These are phyloP conservation scores for Scomberomorus guttatus DNA, from an alignment of 2,797 vertebrate species.

Conservation along the genomic window DNA sequence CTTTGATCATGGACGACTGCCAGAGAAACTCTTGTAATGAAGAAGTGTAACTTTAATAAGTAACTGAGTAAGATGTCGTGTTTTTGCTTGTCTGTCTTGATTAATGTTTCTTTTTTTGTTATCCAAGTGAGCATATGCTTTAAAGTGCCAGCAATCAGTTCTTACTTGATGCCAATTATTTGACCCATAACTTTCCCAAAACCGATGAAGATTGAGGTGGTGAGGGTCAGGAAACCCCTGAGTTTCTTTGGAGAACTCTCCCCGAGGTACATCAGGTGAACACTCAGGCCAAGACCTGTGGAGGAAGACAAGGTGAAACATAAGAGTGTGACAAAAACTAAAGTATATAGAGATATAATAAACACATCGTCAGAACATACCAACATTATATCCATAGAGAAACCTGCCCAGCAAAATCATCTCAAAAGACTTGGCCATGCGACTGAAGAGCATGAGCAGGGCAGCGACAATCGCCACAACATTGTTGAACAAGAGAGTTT, in stretches of 20 bases:
- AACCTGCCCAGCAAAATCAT: conserved; percentile 87
- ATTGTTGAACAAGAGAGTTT: conserved; percentile 82
- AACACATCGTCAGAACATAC: conserved; percentile 67
- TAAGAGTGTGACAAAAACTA: not conserved
- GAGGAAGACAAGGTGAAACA: conserved; percentile 1
- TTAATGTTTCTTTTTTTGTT: not conserved
- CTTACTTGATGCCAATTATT: conserved; percentile 82
- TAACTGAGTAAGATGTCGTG: not conserved
- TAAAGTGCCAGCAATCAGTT: not conserved
- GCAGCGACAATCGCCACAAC: conserved; percentile 82
- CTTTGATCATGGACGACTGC: not conserved
- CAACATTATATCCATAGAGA: conserved; percentile 84
- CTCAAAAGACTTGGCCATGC: conserved; percentile 83
- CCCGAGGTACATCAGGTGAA: conserved; percentile 85
- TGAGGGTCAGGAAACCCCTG: conserved; percentile 82
- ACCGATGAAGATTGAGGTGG: conserved; percentile 76
- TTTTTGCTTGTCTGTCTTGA: not conserved
- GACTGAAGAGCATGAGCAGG: conserved; percentile 83
- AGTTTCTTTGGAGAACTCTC: conserved; percentile 84
- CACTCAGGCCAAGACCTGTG: conserved; percentile 83
- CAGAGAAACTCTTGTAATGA: not conserved
- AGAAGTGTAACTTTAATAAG: conserved; percentile 8
- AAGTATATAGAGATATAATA: not conserved
- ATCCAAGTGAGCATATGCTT: not conserved
- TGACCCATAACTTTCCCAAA: conserved; percentile 82